These are phyloP conservation scores for Itoplectis maculator DNA, from an alignment of 2,888 invertebrate genomes.

Conservation along the genomic window DNA sequence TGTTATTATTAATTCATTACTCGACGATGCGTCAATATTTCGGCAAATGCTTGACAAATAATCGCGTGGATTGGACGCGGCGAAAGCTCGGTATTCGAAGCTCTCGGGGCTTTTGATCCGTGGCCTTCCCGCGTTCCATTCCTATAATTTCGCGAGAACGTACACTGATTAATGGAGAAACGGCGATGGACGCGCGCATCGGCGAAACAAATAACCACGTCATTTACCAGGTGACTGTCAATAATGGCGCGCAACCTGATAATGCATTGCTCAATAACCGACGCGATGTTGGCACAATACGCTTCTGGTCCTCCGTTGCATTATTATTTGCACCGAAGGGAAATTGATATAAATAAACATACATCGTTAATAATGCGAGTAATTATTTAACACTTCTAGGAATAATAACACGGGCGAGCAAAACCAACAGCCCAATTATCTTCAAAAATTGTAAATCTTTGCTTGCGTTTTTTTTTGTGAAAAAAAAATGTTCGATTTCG, in stretches of 20 bases:
- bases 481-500: too few species aligned
- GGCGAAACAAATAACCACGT: conserved; percentile 38
- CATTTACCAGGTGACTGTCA: conserved; percentile 40
- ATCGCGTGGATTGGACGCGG: not conserved
- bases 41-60: conserved; percentile 40
- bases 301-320: conserved; percentile 6
- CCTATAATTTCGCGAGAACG: conserved; percentile 12
- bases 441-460: too few species aligned
- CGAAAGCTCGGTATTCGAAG: not conserved
- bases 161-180: conserved; percentile 43
- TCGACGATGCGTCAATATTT: conserved; percentile 35
- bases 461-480: too few species aligned
- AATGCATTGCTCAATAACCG: conserved; percentile 9
- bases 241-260: conserved; percentile 28
- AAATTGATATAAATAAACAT: not conserved
- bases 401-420: too few species aligned
- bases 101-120: conserved; percentile 26
- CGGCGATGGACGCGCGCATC: conserved; percentile 7
- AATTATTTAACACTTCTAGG: not conserved
- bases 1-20: conserved; percentile 29
- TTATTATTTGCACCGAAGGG: conserved; percentile 5
- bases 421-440: too few species aligned
- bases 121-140: not conserved
- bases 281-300: conserved; percentile 27
- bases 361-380: not conserved